These are phyloP conservation scores for Solen grandis DNA, from an alignment of 1,140 invertebrate genomes.

Conservation along the genomic window DNA sequence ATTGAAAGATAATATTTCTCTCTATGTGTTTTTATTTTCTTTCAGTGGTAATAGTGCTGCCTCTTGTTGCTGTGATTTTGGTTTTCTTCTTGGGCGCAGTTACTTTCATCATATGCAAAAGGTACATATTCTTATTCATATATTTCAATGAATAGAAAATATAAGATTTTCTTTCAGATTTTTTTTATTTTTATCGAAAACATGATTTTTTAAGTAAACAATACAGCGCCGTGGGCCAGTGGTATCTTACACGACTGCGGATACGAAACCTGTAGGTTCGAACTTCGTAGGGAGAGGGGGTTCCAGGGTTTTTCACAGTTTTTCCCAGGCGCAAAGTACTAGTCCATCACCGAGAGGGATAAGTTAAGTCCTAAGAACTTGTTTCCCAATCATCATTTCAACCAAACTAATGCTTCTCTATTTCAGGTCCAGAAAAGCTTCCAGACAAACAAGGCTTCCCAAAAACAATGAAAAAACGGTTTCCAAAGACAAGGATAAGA, in stretches of 20 bases:
- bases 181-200: neutral
- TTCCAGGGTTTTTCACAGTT: no score
- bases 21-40: neutral
- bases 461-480: neutral
- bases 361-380: no score
- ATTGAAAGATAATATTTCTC: no score
- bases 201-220: neutral
- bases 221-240: no score
- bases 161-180: neutral
- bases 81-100: constrained; percentile 12
- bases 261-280: no score
- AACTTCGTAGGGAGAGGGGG: no score
- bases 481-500: neutral
- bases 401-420: neutral
- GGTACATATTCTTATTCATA: neutral
- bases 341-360: no score
- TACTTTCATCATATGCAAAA: constrained; percentile 39
- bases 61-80: neutral
- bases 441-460: neutral
- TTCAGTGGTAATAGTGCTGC: constrained; percentile 30
- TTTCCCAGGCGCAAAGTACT: no score
- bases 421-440: neutral
- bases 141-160: neutral
- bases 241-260: no score
- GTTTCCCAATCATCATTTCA: neutral